A percentile compares a stretch with the other conserved stretches of the same genome.
phyloP scores from a whole-genome alignment of 2,797 vertebrate species.

The Acipenser oxyrinchus region DNA sequence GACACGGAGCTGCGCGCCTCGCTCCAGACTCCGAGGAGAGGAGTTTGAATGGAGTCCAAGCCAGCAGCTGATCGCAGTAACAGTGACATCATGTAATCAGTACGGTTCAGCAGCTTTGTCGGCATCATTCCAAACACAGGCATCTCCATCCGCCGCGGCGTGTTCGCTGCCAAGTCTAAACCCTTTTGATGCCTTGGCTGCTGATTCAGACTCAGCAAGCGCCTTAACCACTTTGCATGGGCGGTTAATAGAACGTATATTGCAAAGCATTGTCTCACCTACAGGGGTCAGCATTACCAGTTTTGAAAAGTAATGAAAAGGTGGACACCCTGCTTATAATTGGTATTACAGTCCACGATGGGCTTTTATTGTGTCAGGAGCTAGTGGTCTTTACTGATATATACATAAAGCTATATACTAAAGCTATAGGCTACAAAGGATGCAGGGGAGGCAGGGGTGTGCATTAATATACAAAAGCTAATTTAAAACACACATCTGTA shows the following conservation, averaged over 20 bases:
- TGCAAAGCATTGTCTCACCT: too few species aligned
- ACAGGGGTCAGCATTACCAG: too few species aligned
- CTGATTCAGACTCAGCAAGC: too few species aligned
- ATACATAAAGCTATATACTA: background rate
- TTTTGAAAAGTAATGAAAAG: too few species aligned
- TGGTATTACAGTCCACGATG: too few species aligned
- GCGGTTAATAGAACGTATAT: too few species aligned
- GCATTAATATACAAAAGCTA: slow-evolving; percentile 4
- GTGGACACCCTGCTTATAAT: too few species aligned
- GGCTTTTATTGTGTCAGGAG: too few species aligned
- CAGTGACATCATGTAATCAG: slow-evolving; percentile 51
- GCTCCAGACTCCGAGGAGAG: slow-evolving; percentile 39
- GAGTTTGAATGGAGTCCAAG: slow-evolving; percentile 68
- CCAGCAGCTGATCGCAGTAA: slow-evolving; percentile 65
- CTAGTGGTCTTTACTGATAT: too few species aligned
- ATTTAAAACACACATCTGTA: slow-evolving; percentile 16
- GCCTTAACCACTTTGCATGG: too few species aligned
- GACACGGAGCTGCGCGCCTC: slow-evolving; percentile 43
- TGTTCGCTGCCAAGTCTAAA: slow-evolving; percentile 3
- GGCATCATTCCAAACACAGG: slow-evolving; percentile 63
- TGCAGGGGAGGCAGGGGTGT: background rate
- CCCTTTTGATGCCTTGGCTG: too few species aligned
- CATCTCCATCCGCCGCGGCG: slow-evolving; percentile 22
- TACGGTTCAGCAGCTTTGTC: slow-evolving; percentile 54
- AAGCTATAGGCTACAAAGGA: background rate